Conservation (phyloP, 2,888 invertebrate species). For the Gandaritis pyraliata region DNA sequence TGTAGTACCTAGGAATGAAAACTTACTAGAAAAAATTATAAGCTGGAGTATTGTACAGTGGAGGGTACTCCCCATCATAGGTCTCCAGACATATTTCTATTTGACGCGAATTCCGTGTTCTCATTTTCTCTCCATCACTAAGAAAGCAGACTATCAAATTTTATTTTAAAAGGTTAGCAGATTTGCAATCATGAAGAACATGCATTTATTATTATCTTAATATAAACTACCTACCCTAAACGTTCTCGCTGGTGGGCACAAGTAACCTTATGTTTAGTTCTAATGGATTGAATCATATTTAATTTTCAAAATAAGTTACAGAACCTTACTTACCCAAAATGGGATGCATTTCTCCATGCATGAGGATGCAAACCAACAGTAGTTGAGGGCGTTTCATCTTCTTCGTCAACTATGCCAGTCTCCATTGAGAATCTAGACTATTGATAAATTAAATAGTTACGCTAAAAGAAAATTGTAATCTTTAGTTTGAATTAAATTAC, state of each 20-base stretch:
- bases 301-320: not conserved
- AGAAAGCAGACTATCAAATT: conserved; percentile 4
- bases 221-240: too few relatives aligned
- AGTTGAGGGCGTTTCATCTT: conserved; percentile 19
- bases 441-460: conserved; percentile 9
- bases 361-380: conserved; percentile 45
- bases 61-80: conserved; percentile 61
- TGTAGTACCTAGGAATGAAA: not conserved
- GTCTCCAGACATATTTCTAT: conserved; percentile 63
- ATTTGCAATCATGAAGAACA: too few relatives aligned
- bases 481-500: not conserved
- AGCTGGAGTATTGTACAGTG: conserved; percentile 62
- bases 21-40: conserved; percentile 78
- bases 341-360: conserved; percentile 50
- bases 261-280: too few relatives aligned
- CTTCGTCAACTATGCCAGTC: conserved; percentile 27
- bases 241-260: too few relatives aligned
- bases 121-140: conserved; percentile 11
- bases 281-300: too few relatives aligned
- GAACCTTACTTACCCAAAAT: conserved; percentile 17
- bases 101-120: conserved; percentile 35
- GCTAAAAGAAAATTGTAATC: not conserved
- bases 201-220: too few relatives aligned
- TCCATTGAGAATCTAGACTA: conserved; percentile 43
- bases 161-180: not conserved